Conservation (phyloP, 2,888 invertebrate genomes). For the Diaprepes abbreviatus region DNA sequence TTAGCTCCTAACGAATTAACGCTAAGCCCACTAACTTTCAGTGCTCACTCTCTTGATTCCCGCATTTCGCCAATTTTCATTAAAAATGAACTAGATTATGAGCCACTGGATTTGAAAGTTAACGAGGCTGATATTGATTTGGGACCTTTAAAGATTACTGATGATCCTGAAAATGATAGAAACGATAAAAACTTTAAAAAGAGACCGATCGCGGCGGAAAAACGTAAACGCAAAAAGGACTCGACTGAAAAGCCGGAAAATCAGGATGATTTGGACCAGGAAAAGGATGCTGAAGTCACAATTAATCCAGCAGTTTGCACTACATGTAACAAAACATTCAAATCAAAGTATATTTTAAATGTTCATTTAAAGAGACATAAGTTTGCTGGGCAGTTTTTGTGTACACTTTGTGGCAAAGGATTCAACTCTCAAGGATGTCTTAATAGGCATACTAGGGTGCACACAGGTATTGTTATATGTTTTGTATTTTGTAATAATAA, state of each 20-base stretch:
- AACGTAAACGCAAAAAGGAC: constrained; percentile 31
- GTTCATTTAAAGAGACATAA: constrained; percentile 57
- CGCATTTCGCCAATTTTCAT: constrained; percentile 28
- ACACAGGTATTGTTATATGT: constrained; percentile 53
- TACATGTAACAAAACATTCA: constrained; percentile 59
- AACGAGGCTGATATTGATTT: constrained; percentile 46
- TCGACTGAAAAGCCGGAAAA: constrained; percentile 32
- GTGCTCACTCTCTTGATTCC: constrained; percentile 18
- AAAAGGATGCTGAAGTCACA: constrained; percentile 30
- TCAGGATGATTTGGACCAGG: constrained; percentile 20
- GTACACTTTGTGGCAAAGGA: constrained; percentile 57
- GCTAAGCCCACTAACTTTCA: constrained; percentile 29
- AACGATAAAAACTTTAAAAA: background rate
- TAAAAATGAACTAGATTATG: constrained; percentile 31
- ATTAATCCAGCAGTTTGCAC: constrained; percentile 53
- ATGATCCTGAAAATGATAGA: constrained; percentile 22
- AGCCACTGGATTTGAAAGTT: constrained; percentile 36
- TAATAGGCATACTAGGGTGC: constrained; percentile 56
- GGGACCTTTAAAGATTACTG: constrained; percentile 41
- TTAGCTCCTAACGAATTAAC: constrained; percentile 24
- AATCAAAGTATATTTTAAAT: constrained; percentile 58
- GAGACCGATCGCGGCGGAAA: constrained; percentile 12
- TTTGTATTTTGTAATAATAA: too few species aligned
- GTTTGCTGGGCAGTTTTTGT: constrained; percentile 60
- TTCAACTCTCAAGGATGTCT: constrained; percentile 58